A percentile compares a stretch with the other conserved stretches of the same genome.
Conservation (phyloP, 1,140 invertebrate genomes). For the Galleria mellonella region DNA sequence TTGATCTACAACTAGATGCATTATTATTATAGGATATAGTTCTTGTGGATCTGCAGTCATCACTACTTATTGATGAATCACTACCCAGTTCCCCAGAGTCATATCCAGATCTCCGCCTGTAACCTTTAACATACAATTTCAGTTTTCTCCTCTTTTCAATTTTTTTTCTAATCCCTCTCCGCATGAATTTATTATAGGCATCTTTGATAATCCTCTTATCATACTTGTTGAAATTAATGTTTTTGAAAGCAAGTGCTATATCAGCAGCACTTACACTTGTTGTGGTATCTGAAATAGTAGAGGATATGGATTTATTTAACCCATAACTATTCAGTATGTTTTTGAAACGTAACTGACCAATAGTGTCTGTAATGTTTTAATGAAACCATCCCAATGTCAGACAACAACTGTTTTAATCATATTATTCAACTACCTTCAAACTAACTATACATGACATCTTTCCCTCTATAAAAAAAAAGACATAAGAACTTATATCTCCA, state of each 20-base stretch:
- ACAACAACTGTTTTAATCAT: too few species aligned
- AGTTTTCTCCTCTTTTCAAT: conserved; percentile 39
- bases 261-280: conserved; percentile 41
- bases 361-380: conserved; percentile 1
- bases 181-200: conserved; percentile 39
- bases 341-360: conserved; percentile 6
- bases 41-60: conserved; percentile 39
- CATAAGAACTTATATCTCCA: too few species aligned
- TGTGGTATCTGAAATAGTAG: conserved; percentile 39
- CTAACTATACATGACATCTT: too few species aligned
- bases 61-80: conserved; percentile 50
- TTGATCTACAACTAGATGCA: conserved; percentile 21
- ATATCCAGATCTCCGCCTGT: conserved; percentile 28
- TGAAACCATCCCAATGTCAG: too few species aligned
- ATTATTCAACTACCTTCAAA: too few species aligned
- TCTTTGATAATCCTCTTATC: conserved; percentile 45
- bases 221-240: conserved; percentile 41
- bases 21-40: conserved; percentile 31
- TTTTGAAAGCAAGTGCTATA: conserved; percentile 46
- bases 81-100: conserved; percentile 49
- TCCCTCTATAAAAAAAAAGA: not conserved
- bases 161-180: conserved; percentile 29
- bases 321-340: conserved; percentile 6
- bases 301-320: not conserved
- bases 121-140: conserved; percentile 28